These are phyloP conservation scores for Pithecia hirsuta DNA, from an alignment of 2,797 vertebrate genomes.

Conservation along the genomic window DNA sequence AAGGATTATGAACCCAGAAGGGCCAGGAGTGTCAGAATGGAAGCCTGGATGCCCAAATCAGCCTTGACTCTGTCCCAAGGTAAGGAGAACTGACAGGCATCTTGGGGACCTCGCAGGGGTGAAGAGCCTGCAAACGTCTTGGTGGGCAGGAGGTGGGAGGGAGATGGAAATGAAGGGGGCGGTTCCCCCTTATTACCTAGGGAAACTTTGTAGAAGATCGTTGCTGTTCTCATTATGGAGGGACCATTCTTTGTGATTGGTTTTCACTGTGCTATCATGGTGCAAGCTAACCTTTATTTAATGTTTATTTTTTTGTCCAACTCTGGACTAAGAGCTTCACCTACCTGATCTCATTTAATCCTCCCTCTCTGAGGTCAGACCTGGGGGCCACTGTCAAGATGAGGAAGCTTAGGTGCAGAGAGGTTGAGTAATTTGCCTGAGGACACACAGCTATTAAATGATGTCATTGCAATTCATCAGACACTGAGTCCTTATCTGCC, in stretches of 20 bases:
- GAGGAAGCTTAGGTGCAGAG: background rate
- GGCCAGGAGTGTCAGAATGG: background rate
- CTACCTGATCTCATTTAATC: background rate
- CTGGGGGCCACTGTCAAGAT: background rate
- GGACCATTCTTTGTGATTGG: background rate
- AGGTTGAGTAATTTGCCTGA: background rate
- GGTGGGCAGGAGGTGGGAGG: background rate
- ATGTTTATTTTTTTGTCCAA: background rate
- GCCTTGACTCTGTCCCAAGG: background rate
- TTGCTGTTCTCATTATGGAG: background rate
- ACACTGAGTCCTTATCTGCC: background rate
- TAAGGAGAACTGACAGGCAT: background rate
- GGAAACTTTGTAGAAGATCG: background rate
- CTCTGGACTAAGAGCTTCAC: background rate
- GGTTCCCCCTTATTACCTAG: background rate
- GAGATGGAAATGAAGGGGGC: background rate
- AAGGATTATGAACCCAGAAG: background rate
- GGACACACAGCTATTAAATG: background rate
- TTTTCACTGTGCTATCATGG: background rate
- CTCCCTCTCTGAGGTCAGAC: background rate
- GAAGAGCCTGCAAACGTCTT: background rate
- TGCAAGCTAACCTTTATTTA: background rate
- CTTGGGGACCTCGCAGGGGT: background rate
- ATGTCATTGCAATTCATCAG: background rate
- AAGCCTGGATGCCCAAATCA: background rate